Conservation (phyloP, 2,888 invertebrate species). For the Cephus runcator region DNA sequence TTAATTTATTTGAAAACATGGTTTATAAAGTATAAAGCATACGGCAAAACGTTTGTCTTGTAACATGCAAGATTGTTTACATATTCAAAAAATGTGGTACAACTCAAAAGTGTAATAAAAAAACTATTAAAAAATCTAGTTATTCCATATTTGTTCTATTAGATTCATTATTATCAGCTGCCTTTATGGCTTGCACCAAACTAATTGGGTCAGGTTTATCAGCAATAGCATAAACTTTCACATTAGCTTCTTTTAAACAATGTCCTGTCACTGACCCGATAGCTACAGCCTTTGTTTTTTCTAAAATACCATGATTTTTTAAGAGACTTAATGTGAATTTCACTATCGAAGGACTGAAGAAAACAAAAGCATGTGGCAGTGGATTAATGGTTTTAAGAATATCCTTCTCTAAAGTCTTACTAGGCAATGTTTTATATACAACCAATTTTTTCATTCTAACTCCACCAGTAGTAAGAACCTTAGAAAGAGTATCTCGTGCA, state of each 20-base stretch:
- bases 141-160: neutral
- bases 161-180: conserved; percentile 17
- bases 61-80: neutral
- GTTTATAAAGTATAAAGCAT: neutral
- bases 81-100: neutral
- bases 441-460: conserved; percentile 45
- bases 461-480: conserved; percentile 34
- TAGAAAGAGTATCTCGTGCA: conserved; percentile 52
- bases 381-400: conserved; percentile 34
- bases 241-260: conserved; percentile 43
- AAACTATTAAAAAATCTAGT: neutral
- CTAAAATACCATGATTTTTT: conserved; percentile 23
- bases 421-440: conserved; percentile 51
- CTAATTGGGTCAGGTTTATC: conserved; percentile 55
- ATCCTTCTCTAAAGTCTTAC: conserved; percentile 44
- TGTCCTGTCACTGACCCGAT: conserved; percentile 58
- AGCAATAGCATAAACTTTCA: conserved; percentile 45
- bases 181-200: conserved; percentile 43
- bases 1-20: neutral
- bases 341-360: conserved; percentile 60
- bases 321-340: conserved; percentile 42
- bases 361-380: conserved; percentile 46
- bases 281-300: conserved; percentile 48
- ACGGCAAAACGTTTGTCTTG: neutral
- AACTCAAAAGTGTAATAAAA: neutral